phyloP scores from a whole-genome alignment of 1,140 invertebrate species.

The Cecropterus lyciades region DNA sequence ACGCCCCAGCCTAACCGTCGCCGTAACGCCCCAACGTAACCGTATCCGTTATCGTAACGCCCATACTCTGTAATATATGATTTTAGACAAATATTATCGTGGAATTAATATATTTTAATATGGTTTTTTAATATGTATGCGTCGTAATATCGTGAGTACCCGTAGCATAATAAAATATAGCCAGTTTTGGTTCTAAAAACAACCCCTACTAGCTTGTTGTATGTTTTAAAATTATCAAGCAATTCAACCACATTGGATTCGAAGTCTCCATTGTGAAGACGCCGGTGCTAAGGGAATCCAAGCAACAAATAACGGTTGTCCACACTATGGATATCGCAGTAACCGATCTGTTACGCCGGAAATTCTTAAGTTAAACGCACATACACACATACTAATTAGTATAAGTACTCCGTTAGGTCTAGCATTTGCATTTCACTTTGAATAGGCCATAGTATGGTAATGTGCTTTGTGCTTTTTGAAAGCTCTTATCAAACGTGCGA shows the following conservation, averaged over 20 bases:
- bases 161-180: too few relatives aligned
- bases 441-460: conserved; percentile 16
- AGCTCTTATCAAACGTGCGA: neutral
- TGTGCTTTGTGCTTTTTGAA: conserved; percentile 11
- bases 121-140: too few relatives aligned
- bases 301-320: conserved; percentile 19
- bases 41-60: too few relatives aligned
- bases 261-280: neutral
- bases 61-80: too few relatives aligned
- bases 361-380: conserved; percentile 31
- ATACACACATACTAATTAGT: conserved; percentile 31
- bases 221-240: too few relatives aligned
- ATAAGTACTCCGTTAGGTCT: conserved; percentile 19
- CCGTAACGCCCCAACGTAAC: too few relatives aligned
- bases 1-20: too few relatives aligned
- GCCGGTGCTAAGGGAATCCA: conserved; percentile 10
- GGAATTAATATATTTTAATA: too few relatives aligned
- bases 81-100: too few relatives aligned
- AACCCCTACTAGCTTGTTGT: too few relatives aligned
- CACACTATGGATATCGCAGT: conserved; percentile 29
- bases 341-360: conserved; percentile 29
- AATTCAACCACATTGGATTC: neutral
- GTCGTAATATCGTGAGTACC: too few relatives aligned
- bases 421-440: conserved; percentile 24
- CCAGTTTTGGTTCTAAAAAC: too few relatives aligned